phyloP scores from a whole-genome alignment of 2,113 vertebrate species.

The Catagonus wagneri region DNA sequence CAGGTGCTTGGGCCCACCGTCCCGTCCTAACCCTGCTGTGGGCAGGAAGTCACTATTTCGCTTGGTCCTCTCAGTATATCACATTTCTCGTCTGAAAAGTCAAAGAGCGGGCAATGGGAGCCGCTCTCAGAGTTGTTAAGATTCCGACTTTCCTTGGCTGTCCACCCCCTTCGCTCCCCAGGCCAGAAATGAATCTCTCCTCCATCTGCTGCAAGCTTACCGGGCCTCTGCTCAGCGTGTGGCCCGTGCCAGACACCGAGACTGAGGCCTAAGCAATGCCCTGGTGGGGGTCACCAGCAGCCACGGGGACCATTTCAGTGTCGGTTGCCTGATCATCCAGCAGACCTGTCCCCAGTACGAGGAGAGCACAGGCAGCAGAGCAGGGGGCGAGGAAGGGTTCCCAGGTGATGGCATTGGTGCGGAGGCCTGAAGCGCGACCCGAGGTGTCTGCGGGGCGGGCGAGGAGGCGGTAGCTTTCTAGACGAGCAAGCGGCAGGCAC shows the following conservation, averaged over 20 bases:
- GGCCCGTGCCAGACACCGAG: neutral
- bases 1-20: neutral
- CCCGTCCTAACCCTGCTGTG: neutral
- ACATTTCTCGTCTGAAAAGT: neutral
- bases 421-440: neutral
- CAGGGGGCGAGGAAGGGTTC: neutral
- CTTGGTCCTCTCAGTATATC: neutral
- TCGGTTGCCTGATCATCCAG: fast-evolving
- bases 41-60: neutral
- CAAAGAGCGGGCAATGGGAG: neutral
- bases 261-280: neutral
- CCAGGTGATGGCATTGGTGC: neutral
- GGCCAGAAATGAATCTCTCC: neutral
- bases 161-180: neutral
- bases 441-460: too few relatives aligned
- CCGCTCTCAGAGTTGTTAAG: neutral
- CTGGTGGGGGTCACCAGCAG: neutral
- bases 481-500: neutral
- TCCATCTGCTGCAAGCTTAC: neutral
- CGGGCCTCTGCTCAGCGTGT: fast-evolving
- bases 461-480: fast-evolving
- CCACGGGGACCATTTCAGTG: neutral
- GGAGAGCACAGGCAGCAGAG: neutral
- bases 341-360: fast-evolving
- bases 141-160: neutral